Percentiles rank a stretch among this genome's conserved stretches.
Conservation (phyloP, 1,140 invertebrate genomes). For the Rhopalosiphum padi region DNA sequence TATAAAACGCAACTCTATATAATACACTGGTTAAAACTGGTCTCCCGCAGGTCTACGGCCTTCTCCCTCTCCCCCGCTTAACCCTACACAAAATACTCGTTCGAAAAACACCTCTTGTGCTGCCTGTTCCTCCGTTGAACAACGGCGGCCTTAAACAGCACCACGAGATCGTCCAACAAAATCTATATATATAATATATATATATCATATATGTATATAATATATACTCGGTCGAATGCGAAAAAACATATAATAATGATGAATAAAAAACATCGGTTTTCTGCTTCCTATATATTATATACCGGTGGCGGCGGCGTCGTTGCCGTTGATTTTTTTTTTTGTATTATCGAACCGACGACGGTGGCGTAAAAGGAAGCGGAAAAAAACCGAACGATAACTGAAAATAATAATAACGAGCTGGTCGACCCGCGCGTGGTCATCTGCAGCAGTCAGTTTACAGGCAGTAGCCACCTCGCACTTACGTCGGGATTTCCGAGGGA, state of each 20-base stretch:
- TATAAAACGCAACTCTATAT: background rate
- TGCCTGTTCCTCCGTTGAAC: background rate
- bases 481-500: background rate
- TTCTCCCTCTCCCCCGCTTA: background rate
- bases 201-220: background rate
- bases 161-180: background rate
- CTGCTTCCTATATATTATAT: background rate
- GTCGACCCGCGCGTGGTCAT: background rate
- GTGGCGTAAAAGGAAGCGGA: background rate
- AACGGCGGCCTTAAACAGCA: slow-evolving; percentile 19
- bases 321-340: background rate
- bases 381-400: background rate
- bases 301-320: background rate
- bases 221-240: background rate
- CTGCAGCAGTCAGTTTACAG: background rate
- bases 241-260: background rate
- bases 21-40: slow-evolving; percentile 30
- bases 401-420: slow-evolving; percentile 14
- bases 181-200: background rate
- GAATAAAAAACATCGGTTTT: slow-evolving; percentile 7
- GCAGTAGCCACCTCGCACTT: background rate
- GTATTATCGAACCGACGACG: background rate
- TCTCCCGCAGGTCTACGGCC: slow-evolving; percentile 28
- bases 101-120: slow-evolving; percentile 33
- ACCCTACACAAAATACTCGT: background rate